Evolutionary conservation across 2,797 vertebrate genomes (phyloP).

Genomic region (Periophthalmus magnuspinnatus): DNA sequence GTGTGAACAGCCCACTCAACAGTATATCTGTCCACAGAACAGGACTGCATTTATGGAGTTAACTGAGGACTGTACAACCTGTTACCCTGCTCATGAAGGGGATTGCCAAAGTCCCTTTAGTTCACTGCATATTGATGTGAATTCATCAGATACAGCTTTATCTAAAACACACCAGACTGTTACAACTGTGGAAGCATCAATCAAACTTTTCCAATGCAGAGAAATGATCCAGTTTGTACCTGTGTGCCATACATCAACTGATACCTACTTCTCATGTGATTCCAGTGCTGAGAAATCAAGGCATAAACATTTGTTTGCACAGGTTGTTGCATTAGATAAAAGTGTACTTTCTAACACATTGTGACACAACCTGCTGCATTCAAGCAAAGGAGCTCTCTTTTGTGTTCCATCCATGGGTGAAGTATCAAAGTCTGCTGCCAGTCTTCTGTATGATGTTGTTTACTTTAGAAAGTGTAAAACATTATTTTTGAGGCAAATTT

Average conservation of each 20-base stretch:
- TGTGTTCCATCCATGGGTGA: neutral
- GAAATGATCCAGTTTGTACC: neutral
- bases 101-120: slow-evolving; percentile 5
- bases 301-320: neutral
- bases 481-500: neutral
- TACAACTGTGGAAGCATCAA: neutral
- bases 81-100: neutral
- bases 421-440: neutral
- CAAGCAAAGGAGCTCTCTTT: neutral
- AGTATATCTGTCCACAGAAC: neutral
- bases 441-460: neutral
- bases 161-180: slow-evolving; percentile 1
- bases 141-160: slow-evolving; percentile 6
- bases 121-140: neutral
- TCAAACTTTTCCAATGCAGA: neutral
- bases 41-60: neutral
- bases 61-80: neutral
- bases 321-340: neutral
- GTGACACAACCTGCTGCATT: slow-evolving; percentile 1
- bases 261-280: neutral
- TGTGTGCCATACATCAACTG: neutral
- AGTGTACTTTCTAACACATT: neutral
- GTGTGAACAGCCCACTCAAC: neutral
- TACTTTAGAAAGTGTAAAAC: slow-evolving; percentile 1
- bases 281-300: neutral